A percentile compares a stretch with the other conserved stretches of the same genome.
Evolutionary conservation across 2,113 vertebrate genomes (phyloP).

Genomic region (Morphnarchus princeps): DNA sequence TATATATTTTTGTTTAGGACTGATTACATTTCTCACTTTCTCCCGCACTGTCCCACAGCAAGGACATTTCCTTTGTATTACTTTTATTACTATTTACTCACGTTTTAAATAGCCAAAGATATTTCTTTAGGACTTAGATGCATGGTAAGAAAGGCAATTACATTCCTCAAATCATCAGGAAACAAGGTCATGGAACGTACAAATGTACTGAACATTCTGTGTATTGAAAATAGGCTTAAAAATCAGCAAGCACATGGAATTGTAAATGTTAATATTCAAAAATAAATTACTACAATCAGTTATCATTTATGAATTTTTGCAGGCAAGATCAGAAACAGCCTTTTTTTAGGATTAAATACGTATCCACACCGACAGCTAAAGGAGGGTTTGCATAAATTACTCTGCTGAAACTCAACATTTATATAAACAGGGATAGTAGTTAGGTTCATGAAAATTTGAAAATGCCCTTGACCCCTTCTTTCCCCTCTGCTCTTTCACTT

Average conservation of each 20-base stretch:
- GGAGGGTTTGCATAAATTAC: not conserved
- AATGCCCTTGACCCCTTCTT: not conserved
- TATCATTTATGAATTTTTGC: not conserved
- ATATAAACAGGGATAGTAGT: not conserved
- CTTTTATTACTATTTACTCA: not conserved
- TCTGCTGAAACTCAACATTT: not conserved
- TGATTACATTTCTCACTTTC: not conserved
- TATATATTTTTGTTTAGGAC: not conserved
- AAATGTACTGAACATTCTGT: not conserved
- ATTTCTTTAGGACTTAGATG: not conserved
- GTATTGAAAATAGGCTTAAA: not conserved
- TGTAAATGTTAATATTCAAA: not conserved
- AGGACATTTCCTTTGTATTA: not conserved
- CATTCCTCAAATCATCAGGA: not conserved
- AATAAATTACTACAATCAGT: conserved; percentile 9
- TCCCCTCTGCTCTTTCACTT: not conserved
- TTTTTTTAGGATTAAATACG: not conserved
- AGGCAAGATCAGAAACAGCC: not conserved
- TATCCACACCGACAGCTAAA: not conserved
- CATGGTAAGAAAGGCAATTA: not conserved
- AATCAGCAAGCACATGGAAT: not conserved
- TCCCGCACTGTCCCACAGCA: not conserved
- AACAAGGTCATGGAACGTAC: not conserved
- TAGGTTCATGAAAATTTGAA: not conserved
- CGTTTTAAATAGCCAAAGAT: not conserved